Conservation (phyloP, 2,797 vertebrate genomes). For the Mionectes olivaceus region DNA sequence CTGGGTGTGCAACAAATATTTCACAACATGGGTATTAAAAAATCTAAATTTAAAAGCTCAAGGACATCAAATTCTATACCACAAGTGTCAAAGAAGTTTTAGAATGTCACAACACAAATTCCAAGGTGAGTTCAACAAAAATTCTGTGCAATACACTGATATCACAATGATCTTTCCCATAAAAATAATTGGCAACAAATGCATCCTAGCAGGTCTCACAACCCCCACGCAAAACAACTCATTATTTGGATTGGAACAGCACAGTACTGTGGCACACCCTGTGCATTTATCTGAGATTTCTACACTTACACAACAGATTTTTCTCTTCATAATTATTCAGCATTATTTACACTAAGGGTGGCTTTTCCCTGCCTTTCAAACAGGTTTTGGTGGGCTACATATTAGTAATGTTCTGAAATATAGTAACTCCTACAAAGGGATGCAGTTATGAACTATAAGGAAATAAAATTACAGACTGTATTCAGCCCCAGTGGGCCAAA, state of each 20-base stretch:
- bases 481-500: background rate
- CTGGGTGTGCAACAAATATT: background rate
- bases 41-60: constrained; percentile 12
- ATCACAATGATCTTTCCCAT: background rate
- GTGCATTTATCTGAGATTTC: background rate
- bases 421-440: background rate
- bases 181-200: constrained; percentile 18
- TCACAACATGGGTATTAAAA: background rate
- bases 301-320: background rate
- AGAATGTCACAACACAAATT: constrained; percentile 3
- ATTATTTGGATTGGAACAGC: background rate
- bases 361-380: background rate
- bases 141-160: background rate
- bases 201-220: background rate
- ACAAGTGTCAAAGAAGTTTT: background rate
- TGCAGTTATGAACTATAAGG: background rate
- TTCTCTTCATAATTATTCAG: background rate
- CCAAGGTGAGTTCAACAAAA: background rate
- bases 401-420: background rate
- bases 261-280: background rate
- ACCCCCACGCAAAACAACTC: background rate
- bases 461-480: background rate
- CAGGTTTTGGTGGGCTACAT: background rate
- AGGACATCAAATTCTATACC: background rate
- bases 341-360: background rate